Base-by-base conservation (phyloP, 2,888 invertebrate genomes). In the Ashinkailepas kermadecensis region DNA sequence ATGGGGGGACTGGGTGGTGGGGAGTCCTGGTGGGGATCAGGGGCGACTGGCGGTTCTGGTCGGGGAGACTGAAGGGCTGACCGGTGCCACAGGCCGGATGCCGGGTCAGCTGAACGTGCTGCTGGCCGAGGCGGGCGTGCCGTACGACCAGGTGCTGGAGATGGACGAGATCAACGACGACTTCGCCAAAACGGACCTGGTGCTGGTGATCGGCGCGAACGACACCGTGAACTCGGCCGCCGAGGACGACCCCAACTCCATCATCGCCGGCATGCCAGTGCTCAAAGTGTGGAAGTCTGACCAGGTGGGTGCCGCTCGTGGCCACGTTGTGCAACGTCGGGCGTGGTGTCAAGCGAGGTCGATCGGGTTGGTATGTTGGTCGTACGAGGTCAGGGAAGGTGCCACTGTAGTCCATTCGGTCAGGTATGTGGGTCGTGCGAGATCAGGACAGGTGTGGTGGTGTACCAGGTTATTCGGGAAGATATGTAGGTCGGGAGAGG, bases 111-210 rank as follows among this genome's bases (percentile, higher is more conserved):
- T 96, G 86, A 96, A 96, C 87, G 96, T 96, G n/a, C 88, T 96
- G 83, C 89, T 96, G 81, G 95, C 95, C 0, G 96, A 96, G 88
- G 96, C 96, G 10, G 95, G 95, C n/a, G 95, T 96, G 0, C 94
- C 95, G 0, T 96, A 96, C 86, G 95, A 96, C 87, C 92, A 95
- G 85, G 90, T 95, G 0, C 90, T 93, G 84, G 95, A 96, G 89
- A 95, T 96, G 95, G 95, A 96, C 81, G 95, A 95, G 88, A 94
- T 96, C 86, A 95, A 96, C 87, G 92, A 93, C 13, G 95, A 95
- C 85, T 95, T 96, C 89, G 89, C 91, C 0, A 91, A 93, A 59
- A 94, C 95, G 15, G 95, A 96, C 87, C 89, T 95, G 54, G 94
- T 93, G 0, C 89, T 96, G 81, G 95, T 95, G 54, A 95, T 95